Base-by-base conservation (phyloP, 1,140 invertebrate genomes). In the Rhyzopertha dominica region DNA sequence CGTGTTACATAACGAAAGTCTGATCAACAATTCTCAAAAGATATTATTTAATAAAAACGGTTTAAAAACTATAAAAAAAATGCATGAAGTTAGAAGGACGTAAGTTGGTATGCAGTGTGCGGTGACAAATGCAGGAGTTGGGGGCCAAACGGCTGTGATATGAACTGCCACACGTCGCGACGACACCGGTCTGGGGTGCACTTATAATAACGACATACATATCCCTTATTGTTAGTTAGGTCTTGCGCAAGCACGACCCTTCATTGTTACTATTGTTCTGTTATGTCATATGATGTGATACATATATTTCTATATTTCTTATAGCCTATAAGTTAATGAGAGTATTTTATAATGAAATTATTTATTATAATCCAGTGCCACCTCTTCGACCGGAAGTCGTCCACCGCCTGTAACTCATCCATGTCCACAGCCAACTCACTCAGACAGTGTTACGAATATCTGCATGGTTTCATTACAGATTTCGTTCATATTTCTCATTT, bases 161-260 rank as follows among this genome's bases (percentile, higher is more conserved):
- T 53, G 53, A 60, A 62, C 61, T 65, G 62, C 64, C 64, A 61
- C 55, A 46, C 23, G 45, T 34, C 48, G 48, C 45, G 50, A 47
- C 32, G 35, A 38, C 36, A 47, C 25, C 32, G 37, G 25, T 24
- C 41, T 32, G 34, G 18, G 20, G 19, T 22, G 12, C 12, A 8
- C 31, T 38, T 35, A 54, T 61, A 66, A 63, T 65, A 66, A 65
- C 56, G 47, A 63, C 54, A 66, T 66, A 66, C 64, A 66, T 66
- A 66, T 66, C 64, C 59, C 61, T 64, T 63, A 66, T 66, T 66
- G 64, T 66, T 66, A 65, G 59, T 63, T 65, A n/a, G n/a, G n/a
- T n/a, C n/a, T n/a, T n/a, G n/a, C n/a, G n/a, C n/a, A n/a, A n/a
- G n/a, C n/a, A n/a, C n/a, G 49, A 63, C 53, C 50, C 56, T 59